Evolutionary conservation across 2,888 invertebrate genomes (phyloP), one percentile per base, ranked within the genome.

Genomic region (Phyllotreta cruciferae): DNA sequence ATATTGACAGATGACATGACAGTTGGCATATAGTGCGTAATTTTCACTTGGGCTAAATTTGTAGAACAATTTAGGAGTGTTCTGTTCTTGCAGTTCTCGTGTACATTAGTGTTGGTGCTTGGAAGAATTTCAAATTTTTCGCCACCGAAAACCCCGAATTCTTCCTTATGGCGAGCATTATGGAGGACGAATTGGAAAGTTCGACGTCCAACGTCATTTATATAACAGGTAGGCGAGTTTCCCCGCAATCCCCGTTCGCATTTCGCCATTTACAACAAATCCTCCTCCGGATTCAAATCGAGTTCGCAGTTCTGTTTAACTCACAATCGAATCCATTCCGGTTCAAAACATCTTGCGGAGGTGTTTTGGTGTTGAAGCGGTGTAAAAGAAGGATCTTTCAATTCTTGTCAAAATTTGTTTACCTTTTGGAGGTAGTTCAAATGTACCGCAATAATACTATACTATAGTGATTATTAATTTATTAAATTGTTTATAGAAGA

Each of bases 141-240:
- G 24, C 11, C 24, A 6, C 35, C n/a, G 9, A 35, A 49, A 35
- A 34, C 1, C 8, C 1, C 7, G 1, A 8, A 7, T 10, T 52
- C 13, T 52, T 37, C 8, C 8, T 34, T 13, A 52, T 52, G 52
- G 52, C 52, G 84, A 36, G 13, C 94, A 45, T 84, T 94, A 24
- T 24, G 1, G 24, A 24, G 4, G 61, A 96, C 94, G 79, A 94
- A 88, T 76, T 54, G 6, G 58, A 63, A 11, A 42, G 41, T 36
- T 34, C 52, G 10, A 47, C 41, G n/a, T 24, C 57, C 1, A 63
- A 63, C 36, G 58, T 63, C 34, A 63, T 63, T 54, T 63, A 63
- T 49, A 63, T 63, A 38, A 63, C 63, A 53, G 63, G 63, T 58
- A 49, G 11, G 53, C 41, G 11, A 24, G 34, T 9, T 49, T n/a